Conservation (phyloP, 1,140 invertebrate species). For the Leptinotarsa texana region DNA sequence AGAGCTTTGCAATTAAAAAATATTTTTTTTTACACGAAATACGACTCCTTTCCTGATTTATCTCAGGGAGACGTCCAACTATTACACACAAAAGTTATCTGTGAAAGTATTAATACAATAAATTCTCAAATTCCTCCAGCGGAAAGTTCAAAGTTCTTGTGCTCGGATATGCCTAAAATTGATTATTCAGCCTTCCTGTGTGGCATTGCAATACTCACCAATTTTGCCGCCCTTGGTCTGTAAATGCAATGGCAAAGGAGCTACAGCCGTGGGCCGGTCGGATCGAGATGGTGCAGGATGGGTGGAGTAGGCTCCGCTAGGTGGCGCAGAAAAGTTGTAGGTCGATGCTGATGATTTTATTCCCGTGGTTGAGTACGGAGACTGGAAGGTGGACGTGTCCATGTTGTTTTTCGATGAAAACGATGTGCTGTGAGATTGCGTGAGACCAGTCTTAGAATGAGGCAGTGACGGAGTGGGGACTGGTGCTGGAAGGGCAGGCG, state of each 20-base stretch:
- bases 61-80: too few relatives aligned
- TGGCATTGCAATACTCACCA: neutral
- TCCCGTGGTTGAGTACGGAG: slow-evolving; percentile 57
- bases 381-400: slow-evolving; percentile 51
- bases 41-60: too few relatives aligned
- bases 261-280: slow-evolving; percentile 58
- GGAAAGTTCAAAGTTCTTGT: too few relatives aligned
- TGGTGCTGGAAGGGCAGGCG: slow-evolving; percentile 67
- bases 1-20: too few relatives aligned
- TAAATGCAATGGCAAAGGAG: slow-evolving; percentile 53
- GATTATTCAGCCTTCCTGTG: too few relatives aligned
- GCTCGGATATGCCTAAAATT: too few relatives aligned
- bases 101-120: too few relatives aligned
- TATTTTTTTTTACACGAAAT: too few relatives aligned
- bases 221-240: slow-evolving; percentile 47
- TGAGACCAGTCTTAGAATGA: slow-evolving; percentile 53
- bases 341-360: slow-evolving; percentile 62
- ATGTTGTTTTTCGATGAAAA: slow-evolving; percentile 49
- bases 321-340: slow-evolving; percentile 58
- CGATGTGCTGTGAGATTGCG: slow-evolving; percentile 62
- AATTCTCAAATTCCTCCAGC: too few relatives aligned
- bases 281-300: slow-evolving; percentile 60
- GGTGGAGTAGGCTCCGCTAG: slow-evolving; percentile 60
- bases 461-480: slow-evolving; percentile 61
- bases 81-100: too few relatives aligned